Evolutionary conservation across 2,888 invertebrate species (phyloP).

Genomic region (Volucella inanis): DNA sequence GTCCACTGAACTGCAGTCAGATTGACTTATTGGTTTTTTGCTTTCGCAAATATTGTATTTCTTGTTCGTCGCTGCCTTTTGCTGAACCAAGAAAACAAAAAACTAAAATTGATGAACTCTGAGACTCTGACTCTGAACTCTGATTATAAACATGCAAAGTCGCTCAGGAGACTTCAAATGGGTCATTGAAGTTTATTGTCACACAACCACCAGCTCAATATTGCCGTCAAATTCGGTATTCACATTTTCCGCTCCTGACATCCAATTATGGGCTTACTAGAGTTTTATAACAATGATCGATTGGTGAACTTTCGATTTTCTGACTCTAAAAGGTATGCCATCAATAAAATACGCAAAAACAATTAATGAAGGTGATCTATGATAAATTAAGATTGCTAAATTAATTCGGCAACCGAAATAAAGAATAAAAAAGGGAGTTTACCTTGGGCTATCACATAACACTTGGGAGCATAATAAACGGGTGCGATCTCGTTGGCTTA

Average conservation of each 20-base stretch:
- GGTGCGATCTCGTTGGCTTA: not conserved
- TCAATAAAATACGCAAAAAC: not conserved
- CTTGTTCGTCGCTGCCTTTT: constrained; percentile 15
- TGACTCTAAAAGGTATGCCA: constrained; percentile 7
- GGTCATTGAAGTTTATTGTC: constrained; percentile 69
- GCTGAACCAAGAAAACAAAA: not conserved
- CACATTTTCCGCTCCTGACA: constrained; percentile 4
- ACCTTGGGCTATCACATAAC: constrained; percentile 17
- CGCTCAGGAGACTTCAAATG: constrained; percentile 20
- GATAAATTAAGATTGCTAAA: constrained; percentile 42
- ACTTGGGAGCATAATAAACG: not conserved
- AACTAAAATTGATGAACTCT: constrained; percentile 46
- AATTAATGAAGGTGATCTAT: not conserved
- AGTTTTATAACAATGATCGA: constrained; percentile 33
- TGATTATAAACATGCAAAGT: not conserved
- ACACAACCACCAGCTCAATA: constrained; percentile 5
- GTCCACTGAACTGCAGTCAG: constrained; percentile 55
- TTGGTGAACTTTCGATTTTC: constrained; percentile 51
- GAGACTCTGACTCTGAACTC: no score
- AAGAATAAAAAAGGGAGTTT: not conserved
- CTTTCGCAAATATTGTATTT: constrained; percentile 64
- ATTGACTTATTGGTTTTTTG: constrained; percentile 56
- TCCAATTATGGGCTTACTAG: constrained; percentile 20
- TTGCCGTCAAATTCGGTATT: constrained; percentile 16
- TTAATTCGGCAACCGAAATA: not conserved